Base-by-base conservation (phyloP, 1,140 invertebrate species). In the Apis florea region DNA sequence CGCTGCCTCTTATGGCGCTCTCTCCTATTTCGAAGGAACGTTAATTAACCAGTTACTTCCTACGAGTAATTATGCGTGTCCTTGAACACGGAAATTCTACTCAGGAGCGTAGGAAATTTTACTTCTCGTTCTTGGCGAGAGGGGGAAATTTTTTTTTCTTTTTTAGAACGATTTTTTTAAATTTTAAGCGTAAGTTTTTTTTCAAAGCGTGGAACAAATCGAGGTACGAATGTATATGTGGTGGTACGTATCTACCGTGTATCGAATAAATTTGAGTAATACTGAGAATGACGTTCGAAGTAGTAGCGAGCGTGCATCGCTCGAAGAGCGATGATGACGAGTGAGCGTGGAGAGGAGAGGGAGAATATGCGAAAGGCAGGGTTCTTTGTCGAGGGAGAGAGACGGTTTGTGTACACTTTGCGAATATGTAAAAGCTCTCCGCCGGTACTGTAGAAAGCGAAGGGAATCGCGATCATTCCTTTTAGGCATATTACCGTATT, bases 401-500 rank as follows among this genome's bases (percentile, higher is more conserved):
- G 49, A 19, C 26, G 47, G 1, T 64, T 17, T 76, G 9, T 76
- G 5, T 54, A 12, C 31, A 24, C 19, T 49, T 31, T 24, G 24
- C 15, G 56, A 67, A 51, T 66, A 24, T 24, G 49, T 47, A 40
- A 67, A 71, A 76, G 63, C 74, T 67, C 26, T 56, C 31, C 56
- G 26, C 9, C 21, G 56, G 26, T 15, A 10, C 21, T 53, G 10
- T 47, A 56, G 10, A 54, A 66, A 56, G 51, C 15, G 74, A 67
- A 40, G 31, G 26, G 74, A 66, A 76, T 76, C 61, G 13, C 61
- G 66, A 63, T 15, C 74, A 21, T 54, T 66, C 61, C 49, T 76
- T 47, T 67, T 47, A 54, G 63, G 31, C 31, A 5, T 47, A 47
- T 63, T 47, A 67, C 13, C 47, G n/a, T 21, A 19, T 53, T 13